phyloP scores from a whole-genome alignment of 2,797 vertebrate species.

The Choloepus didactylus region DNA sequence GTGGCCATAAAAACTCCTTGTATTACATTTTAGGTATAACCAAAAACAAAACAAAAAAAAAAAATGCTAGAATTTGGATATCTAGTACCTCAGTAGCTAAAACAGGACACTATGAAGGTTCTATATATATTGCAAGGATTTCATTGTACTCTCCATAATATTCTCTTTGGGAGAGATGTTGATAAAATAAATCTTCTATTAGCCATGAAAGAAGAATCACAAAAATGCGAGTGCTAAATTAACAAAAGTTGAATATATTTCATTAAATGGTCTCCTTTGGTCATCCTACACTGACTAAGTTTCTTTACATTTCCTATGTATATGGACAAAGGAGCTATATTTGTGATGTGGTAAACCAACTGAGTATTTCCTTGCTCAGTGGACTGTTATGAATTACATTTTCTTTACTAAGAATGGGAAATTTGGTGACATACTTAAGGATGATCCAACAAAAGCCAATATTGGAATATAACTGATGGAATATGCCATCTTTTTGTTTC shows the following conservation, averaged over 20 bases:
- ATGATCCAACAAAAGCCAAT: not conserved
- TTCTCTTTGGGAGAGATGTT: not conserved
- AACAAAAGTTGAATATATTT: not conserved
- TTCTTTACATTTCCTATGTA: not conserved
- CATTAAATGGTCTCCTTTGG: not conserved
- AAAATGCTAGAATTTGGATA: not conserved
- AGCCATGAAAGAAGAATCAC: not conserved
- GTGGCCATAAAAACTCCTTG: not conserved
- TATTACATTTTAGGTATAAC: not conserved
- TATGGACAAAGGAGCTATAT: not conserved
- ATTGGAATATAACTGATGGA: not conserved
- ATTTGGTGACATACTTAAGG: not conserved
- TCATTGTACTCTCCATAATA: not conserved
- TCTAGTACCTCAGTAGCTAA: not conserved
- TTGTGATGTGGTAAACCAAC: not conserved
- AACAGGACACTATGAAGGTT: not conserved
- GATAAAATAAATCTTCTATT: not conserved
- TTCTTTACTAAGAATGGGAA: not conserved
- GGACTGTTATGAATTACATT: not conserved
- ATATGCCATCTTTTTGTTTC: not conserved
- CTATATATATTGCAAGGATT: not conserved
- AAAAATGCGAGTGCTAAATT: not conserved
- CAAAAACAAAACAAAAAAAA: constrained; percentile 11
- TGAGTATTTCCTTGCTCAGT: not conserved
- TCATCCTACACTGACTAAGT: not conserved